Evolutionary conservation across 2,797 vertebrate species (phyloP), one percentile per base, ranked within the genome.

Genomic region (Ibycter americanus): DNA sequence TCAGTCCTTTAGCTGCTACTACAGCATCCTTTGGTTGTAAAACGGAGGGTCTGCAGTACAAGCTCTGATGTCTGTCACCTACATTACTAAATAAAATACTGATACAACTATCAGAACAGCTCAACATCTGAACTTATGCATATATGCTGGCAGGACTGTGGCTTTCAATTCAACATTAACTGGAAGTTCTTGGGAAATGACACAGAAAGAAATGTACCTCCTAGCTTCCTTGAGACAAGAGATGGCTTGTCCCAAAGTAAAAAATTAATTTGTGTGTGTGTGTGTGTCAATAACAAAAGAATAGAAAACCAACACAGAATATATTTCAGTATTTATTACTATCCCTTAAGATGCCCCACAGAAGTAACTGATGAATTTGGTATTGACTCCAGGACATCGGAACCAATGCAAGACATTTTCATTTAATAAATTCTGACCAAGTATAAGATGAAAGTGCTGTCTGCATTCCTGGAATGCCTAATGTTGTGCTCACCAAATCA

Each of bases 371-470:
- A 85, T 51, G 15, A 89, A 83, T 77, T 83, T 58, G 47, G 44
- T 44, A 92, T 46, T 81, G 79, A 94, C 84, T 95, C 51, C n/a
- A 49, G 76, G n/a, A 89, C 56, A 78, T 62, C 51, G 81, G 52
- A 79, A 83, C 76, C 68, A 89, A 76, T 2, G 7, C 11, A 61
- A 87, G 61, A 46, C 36, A 78, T 83, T 87, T 88, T 83, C n/a
- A 89, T 92, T 83, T 91, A 89, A 97, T 86, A 94, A 93, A 97
- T 92, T 94, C 82, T 76, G 76, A 93, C 74, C 59, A 83, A 92
- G 92, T 58, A 89, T 36, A 81, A 89, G 81, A 97, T 90, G 79
- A 95, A 96, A 93, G 87, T 21, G 72, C 66, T 77, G 58, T 38
- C 87, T 81, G 52, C 65, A 26, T 54, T 76, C 71, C 55, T 76